These are phyloP conservation scores for Carlito syrichta DNA, from an alignment of 2,113 vertebrate genomes.

Conservation along the genomic window DNA sequence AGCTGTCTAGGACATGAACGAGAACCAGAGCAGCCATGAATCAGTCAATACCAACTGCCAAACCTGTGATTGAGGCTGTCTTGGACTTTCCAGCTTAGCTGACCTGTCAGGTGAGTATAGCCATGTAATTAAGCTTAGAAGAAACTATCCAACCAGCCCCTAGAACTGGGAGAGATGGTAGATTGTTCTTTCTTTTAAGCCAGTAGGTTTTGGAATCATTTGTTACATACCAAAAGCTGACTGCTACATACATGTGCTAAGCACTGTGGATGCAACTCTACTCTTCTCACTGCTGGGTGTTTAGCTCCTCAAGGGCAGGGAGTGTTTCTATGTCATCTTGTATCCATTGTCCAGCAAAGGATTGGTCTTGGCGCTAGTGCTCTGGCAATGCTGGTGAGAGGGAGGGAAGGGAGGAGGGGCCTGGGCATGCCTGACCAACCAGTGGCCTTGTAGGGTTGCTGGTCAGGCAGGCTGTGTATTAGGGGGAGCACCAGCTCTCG, in stretches of 20 bases:
- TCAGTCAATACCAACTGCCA: background rate
- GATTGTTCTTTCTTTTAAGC: background rate
- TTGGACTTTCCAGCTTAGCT: background rate
- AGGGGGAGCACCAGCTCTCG: background rate
- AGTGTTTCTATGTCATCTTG: background rate
- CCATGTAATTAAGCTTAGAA: background rate
- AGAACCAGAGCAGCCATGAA: background rate
- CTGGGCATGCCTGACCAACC: background rate
- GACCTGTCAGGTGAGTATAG: background rate
- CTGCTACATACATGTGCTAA: background rate
- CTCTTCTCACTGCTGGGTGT: background rate
- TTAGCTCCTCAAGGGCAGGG: background rate
- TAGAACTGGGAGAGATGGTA: background rate
- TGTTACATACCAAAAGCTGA: background rate
- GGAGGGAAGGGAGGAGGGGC: background rate
- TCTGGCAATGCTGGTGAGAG: background rate
- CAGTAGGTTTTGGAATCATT: background rate
- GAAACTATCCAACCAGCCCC: background rate
- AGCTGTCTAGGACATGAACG: background rate
- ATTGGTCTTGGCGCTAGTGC: background rate
- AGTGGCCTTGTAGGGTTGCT: background rate
- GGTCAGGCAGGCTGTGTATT: background rate
- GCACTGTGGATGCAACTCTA: background rate
- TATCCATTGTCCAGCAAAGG: background rate
- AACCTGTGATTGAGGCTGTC: background rate